Percentiles rank a stretch among this genome's conserved stretches.
Evolutionary conservation across 2,113 vertebrate species (phyloP).

Genomic region (Salminus brasiliensis): DNA sequence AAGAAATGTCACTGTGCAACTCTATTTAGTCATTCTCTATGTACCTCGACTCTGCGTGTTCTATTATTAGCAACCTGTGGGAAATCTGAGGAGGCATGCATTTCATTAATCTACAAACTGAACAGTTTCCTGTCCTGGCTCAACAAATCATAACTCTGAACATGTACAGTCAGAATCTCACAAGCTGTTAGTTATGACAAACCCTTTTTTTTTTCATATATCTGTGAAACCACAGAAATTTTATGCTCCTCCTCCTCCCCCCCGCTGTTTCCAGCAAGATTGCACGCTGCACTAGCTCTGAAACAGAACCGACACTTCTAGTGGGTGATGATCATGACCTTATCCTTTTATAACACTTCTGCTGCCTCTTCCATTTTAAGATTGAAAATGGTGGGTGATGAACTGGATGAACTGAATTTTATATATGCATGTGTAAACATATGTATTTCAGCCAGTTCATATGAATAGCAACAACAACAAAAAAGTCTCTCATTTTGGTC

Average conservation of each 20-base stretch:
- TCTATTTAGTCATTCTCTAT: neutral
- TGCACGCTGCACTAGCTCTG: neutral
- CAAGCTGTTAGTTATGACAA: neutral
- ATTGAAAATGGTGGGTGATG: neutral
- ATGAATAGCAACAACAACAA: no score
- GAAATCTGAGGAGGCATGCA: neutral
- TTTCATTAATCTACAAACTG: neutral
- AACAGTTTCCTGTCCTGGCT: neutral
- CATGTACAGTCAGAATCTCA: neutral
- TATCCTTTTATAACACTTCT: neutral
- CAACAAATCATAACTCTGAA: neutral
- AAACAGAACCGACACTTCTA: neutral
- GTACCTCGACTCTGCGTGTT: neutral
- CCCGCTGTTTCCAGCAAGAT: constrained; percentile 19
- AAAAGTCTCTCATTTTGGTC: no score
- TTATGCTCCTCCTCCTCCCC: neutral
- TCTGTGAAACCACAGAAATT: constrained; percentile 5
- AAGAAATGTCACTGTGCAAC: neutral
- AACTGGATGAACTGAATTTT: no score
- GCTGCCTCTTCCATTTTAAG: neutral
- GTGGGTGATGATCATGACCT: neutral
- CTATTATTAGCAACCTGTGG: neutral
- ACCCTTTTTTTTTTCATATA: neutral
- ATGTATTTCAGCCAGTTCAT: no score
- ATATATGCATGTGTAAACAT: no score